phyloP scores from a whole-genome alignment of 2,113 vertebrate species.

The Casuarius casuarius region DNA sequence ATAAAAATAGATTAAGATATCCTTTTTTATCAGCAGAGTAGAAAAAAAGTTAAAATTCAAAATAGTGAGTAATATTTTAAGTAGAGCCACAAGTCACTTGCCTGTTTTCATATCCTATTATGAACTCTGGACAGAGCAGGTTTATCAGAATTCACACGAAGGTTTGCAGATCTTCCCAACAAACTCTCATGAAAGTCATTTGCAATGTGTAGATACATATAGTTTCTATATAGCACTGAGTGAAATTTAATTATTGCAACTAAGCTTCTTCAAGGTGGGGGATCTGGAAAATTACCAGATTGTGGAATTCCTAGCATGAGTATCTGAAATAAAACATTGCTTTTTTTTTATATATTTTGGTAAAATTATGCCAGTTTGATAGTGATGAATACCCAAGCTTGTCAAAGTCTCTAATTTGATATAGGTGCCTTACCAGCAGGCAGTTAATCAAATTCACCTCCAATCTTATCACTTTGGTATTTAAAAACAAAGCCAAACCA shows the following conservation, averaged over 20 bases:
- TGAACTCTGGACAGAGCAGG: neutral
- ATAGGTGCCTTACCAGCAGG: neutral
- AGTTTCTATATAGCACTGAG: neutral
- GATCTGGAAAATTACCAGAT: neutral
- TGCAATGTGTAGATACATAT: neutral
- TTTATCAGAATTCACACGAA: neutral
- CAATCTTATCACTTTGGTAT: neutral
- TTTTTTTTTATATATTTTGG: neutral
- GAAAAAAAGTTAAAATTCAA: neutral
- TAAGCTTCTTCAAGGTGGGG: neutral
- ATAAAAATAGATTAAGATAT: neutral
- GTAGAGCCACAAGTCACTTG: neutral
- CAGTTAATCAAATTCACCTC: neutral
- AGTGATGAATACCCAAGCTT: neutral
- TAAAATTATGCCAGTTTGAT: neutral
- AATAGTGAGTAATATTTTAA: neutral
- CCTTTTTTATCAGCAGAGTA: neutral
- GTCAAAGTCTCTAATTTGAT: slow-evolving; percentile 33
- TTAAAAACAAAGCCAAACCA: neutral
- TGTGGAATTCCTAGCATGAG: neutral
- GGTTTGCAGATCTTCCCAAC: neutral
- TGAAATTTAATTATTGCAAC: neutral
- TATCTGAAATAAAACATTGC: neutral
- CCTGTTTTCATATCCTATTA: neutral
- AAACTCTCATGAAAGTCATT: neutral